Evolutionary conservation across 2,888 invertebrate genomes (phyloP).

Genomic region (Leucophenga maculata): DNA sequence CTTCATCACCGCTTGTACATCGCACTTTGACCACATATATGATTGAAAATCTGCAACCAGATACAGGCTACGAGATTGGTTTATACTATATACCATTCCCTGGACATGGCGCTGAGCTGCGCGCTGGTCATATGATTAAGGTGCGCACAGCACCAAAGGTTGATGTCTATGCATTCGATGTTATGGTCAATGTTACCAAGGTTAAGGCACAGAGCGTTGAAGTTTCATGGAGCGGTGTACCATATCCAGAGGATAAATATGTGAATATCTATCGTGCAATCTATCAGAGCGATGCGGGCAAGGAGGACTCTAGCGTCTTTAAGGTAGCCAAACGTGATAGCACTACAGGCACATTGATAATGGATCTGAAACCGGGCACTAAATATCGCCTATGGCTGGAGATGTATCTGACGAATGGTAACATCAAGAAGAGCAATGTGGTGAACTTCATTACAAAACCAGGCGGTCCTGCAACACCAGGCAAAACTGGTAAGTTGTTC

Average conservation of each 20-base stretch:
- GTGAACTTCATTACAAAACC: slow-evolving; percentile 90
- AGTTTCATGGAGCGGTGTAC: slow-evolving; percentile 87
- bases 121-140: slow-evolving; percentile 80
- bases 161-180: slow-evolving; percentile 88
- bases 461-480: slow-evolving; percentile 74
- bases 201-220: slow-evolving; percentile 85
- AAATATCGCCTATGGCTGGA: slow-evolving; percentile 91
- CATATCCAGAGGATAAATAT: slow-evolving; percentile 90
- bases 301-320: slow-evolving; percentile 82
- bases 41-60: slow-evolving; percentile 84
- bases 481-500: slow-evolving; percentile 67
- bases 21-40: slow-evolving; percentile 84
- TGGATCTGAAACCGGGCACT: slow-evolving; percentile 83
- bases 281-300: slow-evolving; percentile 82
- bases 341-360: slow-evolving; percentile 78
- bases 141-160: slow-evolving; percentile 80
- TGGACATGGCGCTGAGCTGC: slow-evolving; percentile 83
- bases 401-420: slow-evolving; percentile 90
- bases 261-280: slow-evolving; percentile 91
- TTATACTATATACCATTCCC: slow-evolving; percentile 88
- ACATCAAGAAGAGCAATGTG: slow-evolving; percentile 91
- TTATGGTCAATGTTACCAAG: slow-evolving; percentile 82
- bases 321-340: slow-evolving; percentile 84
- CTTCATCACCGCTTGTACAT: slow-evolving; percentile 88
- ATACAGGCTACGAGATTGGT: slow-evolving; percentile 86